phyloP scores from a whole-genome alignment of 2,113 vertebrate genomes.

The Himantopus leucocephalus region DNA sequence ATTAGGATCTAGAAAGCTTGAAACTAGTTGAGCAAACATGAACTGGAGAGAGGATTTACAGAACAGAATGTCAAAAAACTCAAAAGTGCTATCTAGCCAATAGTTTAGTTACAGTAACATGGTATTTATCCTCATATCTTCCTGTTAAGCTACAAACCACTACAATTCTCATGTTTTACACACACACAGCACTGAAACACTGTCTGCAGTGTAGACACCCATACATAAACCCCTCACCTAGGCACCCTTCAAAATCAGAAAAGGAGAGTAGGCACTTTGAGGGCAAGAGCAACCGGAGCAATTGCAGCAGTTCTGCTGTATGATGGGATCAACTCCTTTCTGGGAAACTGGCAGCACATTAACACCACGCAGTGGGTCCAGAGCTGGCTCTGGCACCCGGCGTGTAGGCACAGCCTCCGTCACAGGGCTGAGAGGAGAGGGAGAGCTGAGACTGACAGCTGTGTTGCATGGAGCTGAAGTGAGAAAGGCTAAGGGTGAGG shows the following conservation, averaged over 20 bases:
- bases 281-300: neutral
- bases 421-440: neutral
- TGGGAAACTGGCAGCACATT: neutral
- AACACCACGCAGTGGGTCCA: neutral
- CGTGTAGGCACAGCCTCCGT: neutral
- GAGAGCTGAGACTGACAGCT: slow-evolving; percentile 10
- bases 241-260: neutral
- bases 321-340: neutral
- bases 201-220: neutral
- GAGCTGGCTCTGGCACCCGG: neutral
- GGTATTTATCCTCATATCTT: neutral
- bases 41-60: neutral
- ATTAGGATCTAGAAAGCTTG: neutral
- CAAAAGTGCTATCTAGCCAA: neutral
- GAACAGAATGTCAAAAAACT: neutral
- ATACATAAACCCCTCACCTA: neutral
- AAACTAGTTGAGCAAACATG: neutral
- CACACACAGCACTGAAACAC: neutral
- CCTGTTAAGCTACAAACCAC: neutral
- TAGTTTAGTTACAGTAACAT: neutral
- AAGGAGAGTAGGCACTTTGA: neutral
- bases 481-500: slow-evolving; percentile 13
- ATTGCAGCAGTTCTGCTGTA: neutral
- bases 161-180: neutral
- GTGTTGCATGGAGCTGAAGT: neutral